Evolutionary conservation across 2,113 vertebrate genomes (phyloP), one percentile per base, ranked within the genome.

Genomic region (Boulengeromyrus knoepffleri): DNA sequence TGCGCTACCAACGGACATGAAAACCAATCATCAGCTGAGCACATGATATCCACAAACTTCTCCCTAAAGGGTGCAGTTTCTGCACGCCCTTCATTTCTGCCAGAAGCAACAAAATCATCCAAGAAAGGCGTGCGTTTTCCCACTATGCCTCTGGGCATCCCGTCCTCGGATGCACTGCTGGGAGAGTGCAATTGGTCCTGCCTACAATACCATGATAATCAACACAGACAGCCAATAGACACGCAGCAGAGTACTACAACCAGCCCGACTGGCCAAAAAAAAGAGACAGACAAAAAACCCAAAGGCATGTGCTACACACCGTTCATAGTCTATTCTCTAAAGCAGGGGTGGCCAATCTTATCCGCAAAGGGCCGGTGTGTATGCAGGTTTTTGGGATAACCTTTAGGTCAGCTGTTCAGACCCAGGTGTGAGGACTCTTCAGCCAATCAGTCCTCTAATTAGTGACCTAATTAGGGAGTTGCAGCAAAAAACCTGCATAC

Each of bases 71-170:
- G 46, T 86, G 47, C n/a, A n/a, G 13, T 50, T 86, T 86, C 39
- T 50, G 85, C 45, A 83, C 13, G 24, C 10, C 47, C 47, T 52
- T 52, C 21, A 53, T 87, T 87, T 87, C 50, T 39, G 50, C 85
- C 85, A 87, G 47, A 87, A 87, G 85, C 50, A 87, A 87, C 84
- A 50, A n/a, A 49, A 80, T 77, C 13, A 19, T 42, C 74, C 74
- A 80, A 19, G 74, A 42, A 80, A 13, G n/a, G 10, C 10, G 4
- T 47, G 84, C 47, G 1, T 86, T 49, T 86, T 86, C 84, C 45
- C 74, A 27, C 27, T 47, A 47, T 86, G 85, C 85, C 50, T 47
- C 45, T 85, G 45, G 45, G 50, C 85, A 87, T 87, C 27, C 12
- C 47, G 10, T 24, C 84, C 21, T 86, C 4, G 45, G 3, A 45